Percentiles rank a stretch among this genome's conserved stretches.
Evolutionary conservation across 2,797 vertebrate genomes (phyloP).

Genomic region (Typhlichthys eigenmanni): DNA sequence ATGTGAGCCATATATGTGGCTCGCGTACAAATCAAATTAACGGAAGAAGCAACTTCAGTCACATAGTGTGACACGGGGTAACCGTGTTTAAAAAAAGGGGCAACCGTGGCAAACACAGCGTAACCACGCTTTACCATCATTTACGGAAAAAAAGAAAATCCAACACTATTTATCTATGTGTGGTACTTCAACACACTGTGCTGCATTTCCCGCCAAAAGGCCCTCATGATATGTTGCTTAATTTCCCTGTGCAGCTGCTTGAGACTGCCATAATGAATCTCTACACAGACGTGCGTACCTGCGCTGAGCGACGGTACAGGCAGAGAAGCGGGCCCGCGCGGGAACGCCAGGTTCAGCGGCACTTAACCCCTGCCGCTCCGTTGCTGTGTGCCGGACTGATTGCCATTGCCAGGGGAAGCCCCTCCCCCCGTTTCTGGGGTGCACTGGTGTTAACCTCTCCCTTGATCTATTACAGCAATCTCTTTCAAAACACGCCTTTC

Average conservation of each 20-base stretch:
- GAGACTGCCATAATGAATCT: slow-evolving; percentile 9
- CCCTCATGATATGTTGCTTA: not conserved
- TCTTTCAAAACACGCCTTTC: slow-evolving; percentile 67
- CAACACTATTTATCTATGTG: not conserved
- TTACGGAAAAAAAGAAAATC: not conserved
- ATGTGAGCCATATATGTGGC: too few relatives aligned
- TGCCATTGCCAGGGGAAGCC: slow-evolving; percentile 40
- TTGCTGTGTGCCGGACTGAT: slow-evolving; percentile 27
- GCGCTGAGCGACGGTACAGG: not conserved
- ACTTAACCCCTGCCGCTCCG: slow-evolving; percentile 34
- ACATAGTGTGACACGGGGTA: too few relatives aligned
- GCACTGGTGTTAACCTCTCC: slow-evolving; percentile 45
- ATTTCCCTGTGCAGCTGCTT: slow-evolving; percentile 2
- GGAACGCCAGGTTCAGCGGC: slow-evolving; percentile 21
- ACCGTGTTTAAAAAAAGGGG: too few relatives aligned
- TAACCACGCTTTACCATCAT: not conserved
- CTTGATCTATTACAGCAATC: slow-evolving; percentile 52
- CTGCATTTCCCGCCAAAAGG: not conserved
- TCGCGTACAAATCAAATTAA: too few relatives aligned
- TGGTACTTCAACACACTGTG: not conserved
- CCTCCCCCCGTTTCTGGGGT: slow-evolving; percentile 32
- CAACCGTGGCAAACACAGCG: too few relatives aligned
- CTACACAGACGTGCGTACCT: not conserved
- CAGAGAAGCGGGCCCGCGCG: slow-evolving; percentile 15
- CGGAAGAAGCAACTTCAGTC: too few relatives aligned